Base-by-base conservation (phyloP, 2,797 vertebrate species). In the Threskiornis aethiopicus region DNA sequence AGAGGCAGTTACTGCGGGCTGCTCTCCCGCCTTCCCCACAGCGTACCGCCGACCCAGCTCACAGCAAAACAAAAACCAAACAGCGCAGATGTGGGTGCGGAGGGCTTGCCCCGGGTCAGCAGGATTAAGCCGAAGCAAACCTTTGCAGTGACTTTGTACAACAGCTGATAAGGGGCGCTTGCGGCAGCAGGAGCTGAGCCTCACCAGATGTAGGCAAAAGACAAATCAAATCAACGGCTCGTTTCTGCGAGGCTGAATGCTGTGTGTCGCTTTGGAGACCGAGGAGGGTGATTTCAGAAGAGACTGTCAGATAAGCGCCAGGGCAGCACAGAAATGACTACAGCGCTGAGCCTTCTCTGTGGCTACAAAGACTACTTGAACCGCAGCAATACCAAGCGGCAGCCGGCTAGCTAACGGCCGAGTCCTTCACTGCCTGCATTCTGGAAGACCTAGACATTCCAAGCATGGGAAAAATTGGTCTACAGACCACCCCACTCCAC, bases 181-280 rank as follows among this genome's bases (percentile, higher is more conserved):
- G 37, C 69, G 62, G 49, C 80, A 33, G 54, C 49, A 44, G 55
- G 24, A 52, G 80, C 67, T 41, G n/a, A 17, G 69, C 86, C 58
- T 67, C 22, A 31, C 47, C 59, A 67, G 10, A 25, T 5, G 25
- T 2, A 42, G 16, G 41, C 52, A 20, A 49, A 26, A 14, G 57
- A 58, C 51, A 71, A 44, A 37, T 28, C 22, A 44, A 20, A 42
- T 33, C 76, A 26, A 3, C 31, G 6, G 47, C 54, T 81, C 7
- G 1, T 51, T 51, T 35, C 70, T 26, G 42, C 4, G 44, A 35
- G 44, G 49, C 2, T 24, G 26, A 46, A 24, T 6, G 26, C 13
- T 37, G 26, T 4, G 22, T 14, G 46, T 42, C 61, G 15, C 62
- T 21, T 25, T 0, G 1, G 35, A 67, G 54, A 9, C 18, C 1